Evolutionary conservation across 2,888 invertebrate species (phyloP).

Genomic region (Neelides folsomi): DNA sequence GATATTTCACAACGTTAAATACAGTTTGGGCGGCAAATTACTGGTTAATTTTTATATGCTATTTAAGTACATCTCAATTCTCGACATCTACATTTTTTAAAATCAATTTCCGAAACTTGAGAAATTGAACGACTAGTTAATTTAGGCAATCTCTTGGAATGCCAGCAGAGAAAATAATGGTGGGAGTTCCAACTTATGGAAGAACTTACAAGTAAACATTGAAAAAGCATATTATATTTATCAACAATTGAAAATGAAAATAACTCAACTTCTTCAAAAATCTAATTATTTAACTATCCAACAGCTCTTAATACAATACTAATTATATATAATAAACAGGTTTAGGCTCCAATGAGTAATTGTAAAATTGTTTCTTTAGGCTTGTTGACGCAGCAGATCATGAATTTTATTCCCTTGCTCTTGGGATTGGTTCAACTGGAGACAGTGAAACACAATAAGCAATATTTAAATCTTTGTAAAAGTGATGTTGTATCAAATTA

Average conservation of each 20-base stretch:
- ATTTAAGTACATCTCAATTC: too few species aligned
- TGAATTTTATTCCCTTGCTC: constrained; percentile 55
- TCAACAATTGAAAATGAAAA: too few species aligned
- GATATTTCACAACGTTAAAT: constrained; percentile 57
- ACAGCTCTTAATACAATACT: not conserved
- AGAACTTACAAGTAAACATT: constrained; percentile 58
- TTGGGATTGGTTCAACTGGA: constrained; percentile 55
- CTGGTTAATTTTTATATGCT: too few species aligned
- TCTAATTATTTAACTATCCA: too few species aligned
- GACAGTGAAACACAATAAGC: constrained; percentile 40
- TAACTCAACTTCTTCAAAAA: too few species aligned
- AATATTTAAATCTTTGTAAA: too few species aligned
- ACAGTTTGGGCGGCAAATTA: constrained; percentile 67
- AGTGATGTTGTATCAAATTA: too few species aligned
- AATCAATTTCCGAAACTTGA: too few species aligned
- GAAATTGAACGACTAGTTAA: too few species aligned
- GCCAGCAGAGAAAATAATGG: constrained; percentile 58
- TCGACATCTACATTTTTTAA: too few species aligned
- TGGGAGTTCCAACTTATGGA: constrained; percentile 79
- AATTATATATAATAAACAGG: not conserved
- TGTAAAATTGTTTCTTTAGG: constrained; percentile 36
- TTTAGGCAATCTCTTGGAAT: constrained; percentile 44
- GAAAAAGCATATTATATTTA: not conserved
- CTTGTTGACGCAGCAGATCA: constrained; percentile 55
- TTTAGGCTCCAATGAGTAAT: not conserved